Evolutionary conservation across 1,140 invertebrate species (phyloP).

Genomic region (Listronotus bonariensis): DNA sequence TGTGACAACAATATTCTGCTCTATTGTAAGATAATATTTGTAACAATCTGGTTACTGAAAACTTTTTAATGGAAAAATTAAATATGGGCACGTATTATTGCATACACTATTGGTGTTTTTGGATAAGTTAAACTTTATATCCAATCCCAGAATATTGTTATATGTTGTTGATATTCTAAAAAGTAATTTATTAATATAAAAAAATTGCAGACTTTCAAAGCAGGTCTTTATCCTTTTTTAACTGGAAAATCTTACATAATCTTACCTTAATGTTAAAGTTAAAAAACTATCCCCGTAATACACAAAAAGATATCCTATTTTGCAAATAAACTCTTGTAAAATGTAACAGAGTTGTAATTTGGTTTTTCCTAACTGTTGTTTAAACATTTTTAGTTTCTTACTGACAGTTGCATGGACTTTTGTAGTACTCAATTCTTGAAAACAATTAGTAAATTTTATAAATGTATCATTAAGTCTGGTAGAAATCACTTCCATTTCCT

Average conservation of each 20-base stretch:
- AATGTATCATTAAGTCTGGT: constrained; percentile 29
- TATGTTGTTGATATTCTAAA: constrained; percentile 42
- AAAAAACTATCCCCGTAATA: constrained; percentile 49
- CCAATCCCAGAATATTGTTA: constrained; percentile 45
- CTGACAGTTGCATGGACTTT: constrained; percentile 16
- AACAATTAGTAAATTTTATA: constrained; percentile 30
- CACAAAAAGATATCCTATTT: constrained; percentile 47
- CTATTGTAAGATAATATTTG: constrained; percentile 59
- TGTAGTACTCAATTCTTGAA: constrained; percentile 28
- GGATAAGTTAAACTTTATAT: constrained; percentile 44
- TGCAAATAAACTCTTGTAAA: constrained; percentile 47
- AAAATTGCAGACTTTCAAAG: not conserved
- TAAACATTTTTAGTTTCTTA: constrained; percentile 45
- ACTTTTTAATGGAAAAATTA: constrained; percentile 60
- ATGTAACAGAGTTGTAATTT: constrained; percentile 51
- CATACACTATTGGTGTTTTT: constrained; percentile 52
- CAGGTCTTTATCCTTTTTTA: not conserved
- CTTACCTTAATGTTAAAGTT: constrained; percentile 47
- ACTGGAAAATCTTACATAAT: too few relatives aligned
- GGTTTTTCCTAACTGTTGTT: constrained; percentile 44
- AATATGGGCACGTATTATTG: constrained; percentile 63
- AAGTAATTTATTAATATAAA: constrained; percentile 24
- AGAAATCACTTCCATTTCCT: constrained; percentile 44
- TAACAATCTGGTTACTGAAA: constrained; percentile 61
- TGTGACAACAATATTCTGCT: constrained; percentile 59